Evolutionary conservation across 2,888 invertebrate species (phyloP).

Genomic region (Stenotaenia linearis): DNA sequence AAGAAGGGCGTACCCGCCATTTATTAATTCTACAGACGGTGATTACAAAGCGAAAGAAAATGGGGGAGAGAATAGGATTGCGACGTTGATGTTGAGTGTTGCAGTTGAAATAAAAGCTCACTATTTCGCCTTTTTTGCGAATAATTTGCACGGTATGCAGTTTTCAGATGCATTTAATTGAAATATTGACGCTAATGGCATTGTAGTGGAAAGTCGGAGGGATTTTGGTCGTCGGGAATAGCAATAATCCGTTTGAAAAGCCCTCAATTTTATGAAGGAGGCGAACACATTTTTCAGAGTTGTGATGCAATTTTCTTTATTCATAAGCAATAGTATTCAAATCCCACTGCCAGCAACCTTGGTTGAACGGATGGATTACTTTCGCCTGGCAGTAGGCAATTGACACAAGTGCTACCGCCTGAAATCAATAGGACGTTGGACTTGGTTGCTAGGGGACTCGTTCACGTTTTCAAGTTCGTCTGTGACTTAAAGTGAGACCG

Average conservation of each 20-base stretch:
- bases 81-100: background rate
- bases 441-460: slow-evolving; percentile 23
- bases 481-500: slow-evolving; percentile 24
- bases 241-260: background rate
- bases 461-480: slow-evolving; percentile 26
- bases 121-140: background rate
- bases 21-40: background rate
- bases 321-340: slow-evolving; percentile 16
- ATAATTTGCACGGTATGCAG: background rate
- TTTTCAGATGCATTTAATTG: background rate
- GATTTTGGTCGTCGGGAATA: background rate
- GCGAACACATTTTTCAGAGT: background rate
- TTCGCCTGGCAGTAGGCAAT: slow-evolving; percentile 21
- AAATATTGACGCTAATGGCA: background rate
- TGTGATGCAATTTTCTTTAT: background rate
- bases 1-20: no score
- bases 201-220: background rate
- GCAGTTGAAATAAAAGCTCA: background rate
- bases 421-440: slow-evolving; percentile 26
- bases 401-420: slow-evolving; percentile 26
- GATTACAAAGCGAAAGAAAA: background rate
- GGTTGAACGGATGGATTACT: slow-evolving; percentile 17
- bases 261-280: background rate
- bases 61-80: background rate
- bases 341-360: background rate